Percentiles rank a stretch among this genome's conserved stretches.
phyloP scores from a whole-genome alignment of 2,888 invertebrate species.

The Crocallis elinguaria region DNA sequence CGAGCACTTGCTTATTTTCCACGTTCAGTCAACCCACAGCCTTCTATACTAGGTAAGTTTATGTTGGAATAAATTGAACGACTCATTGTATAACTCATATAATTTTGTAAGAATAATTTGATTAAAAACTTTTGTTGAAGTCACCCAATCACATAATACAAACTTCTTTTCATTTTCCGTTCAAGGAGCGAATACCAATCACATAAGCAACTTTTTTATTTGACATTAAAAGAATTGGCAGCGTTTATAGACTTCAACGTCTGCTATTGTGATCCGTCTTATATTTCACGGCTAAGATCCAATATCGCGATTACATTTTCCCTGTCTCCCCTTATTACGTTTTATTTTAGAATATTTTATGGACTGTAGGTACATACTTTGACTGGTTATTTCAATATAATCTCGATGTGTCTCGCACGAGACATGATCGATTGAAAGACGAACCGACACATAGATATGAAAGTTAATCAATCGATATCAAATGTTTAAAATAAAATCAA shows the following conservation, averaged over 20 bases:
- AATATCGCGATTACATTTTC: slow-evolving; percentile 22
- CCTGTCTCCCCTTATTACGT: slow-evolving; percentile 13
- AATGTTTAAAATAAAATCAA: slow-evolving; percentile 22
- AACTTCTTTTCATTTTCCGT: slow-evolving; percentile 1
- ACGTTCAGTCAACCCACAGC: background rate
- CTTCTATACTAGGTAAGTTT: background rate
- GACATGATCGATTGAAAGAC: slow-evolving; percentile 34
- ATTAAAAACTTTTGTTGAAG: slow-evolving; percentile 5
- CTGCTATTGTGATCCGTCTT: slow-evolving; percentile 14
- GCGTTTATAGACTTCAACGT: slow-evolving; percentile 1
- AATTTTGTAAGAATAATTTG: background rate
- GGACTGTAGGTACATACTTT: slow-evolving; percentile 21
- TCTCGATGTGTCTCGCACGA: slow-evolving; percentile 18
- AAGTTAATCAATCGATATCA: slow-evolving; percentile 27
- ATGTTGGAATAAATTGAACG: slow-evolving; percentile 1
- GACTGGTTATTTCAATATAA: slow-evolving; percentile 31
- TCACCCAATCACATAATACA: background rate
- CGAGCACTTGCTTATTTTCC: slow-evolving; percentile 27
- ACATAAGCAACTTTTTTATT: background rate
- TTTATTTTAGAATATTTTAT: slow-evolving; percentile 22
- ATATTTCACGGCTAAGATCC: slow-evolving; percentile 26
- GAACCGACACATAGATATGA: slow-evolving; percentile 31
- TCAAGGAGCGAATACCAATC: slow-evolving; percentile 5
- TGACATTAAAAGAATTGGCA: slow-evolving; percentile 3
- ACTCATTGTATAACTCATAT: background rate